Evolutionary conservation across 1,140 invertebrate genomes (phyloP), one percentile per base, ranked within the genome.

Genomic region (Pissodes strobi): DNA sequence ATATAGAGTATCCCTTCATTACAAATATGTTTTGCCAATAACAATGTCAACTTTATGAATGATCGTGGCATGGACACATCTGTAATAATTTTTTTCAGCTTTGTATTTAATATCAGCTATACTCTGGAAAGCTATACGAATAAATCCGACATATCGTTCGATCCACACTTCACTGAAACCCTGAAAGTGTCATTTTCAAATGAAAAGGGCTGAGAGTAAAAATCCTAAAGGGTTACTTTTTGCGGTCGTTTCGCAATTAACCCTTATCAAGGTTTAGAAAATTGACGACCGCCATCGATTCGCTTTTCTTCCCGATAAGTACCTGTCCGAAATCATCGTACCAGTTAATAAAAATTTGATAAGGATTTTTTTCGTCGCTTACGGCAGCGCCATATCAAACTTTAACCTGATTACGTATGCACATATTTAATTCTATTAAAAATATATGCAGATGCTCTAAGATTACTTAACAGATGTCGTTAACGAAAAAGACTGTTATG

Each of bases 221-320:
- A 43, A 12, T 12, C n/a, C 39, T 17, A 43, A 43, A 43, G 39
- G 39, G 39, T 43, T 43, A 17, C 18, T 43, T 43, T 43, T 43
- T 13, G 39, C 15, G 39, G n/a, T 43, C 39, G n/a, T 43, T 17
- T 43, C 39, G 39, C 39, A 43, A 43, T 43, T 43, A 43, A 43
- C 39, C 39, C 39, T 43, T 17, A 43, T 43, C 39, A 43, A 43
- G 12, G 12, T 12, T 43, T 15, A 43, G n/a, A 43, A 43, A 43
- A 43, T 43, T 43, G 39, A 13, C 39, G 18, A 17, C 39, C 18
- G 39, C 39, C 39, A 43, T 43, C 39, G 39, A 43, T 43, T 43
- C 18, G n/a, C 15, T 17, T 43, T 43, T 43, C 39, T 17, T 43
- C 18, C 12, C 39, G 12, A 10, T 15, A 43, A n/a, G n/a, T n/a